Conservation (phyloP, 2,797 vertebrate genomes). For the Loriculus beryllinus region DNA sequence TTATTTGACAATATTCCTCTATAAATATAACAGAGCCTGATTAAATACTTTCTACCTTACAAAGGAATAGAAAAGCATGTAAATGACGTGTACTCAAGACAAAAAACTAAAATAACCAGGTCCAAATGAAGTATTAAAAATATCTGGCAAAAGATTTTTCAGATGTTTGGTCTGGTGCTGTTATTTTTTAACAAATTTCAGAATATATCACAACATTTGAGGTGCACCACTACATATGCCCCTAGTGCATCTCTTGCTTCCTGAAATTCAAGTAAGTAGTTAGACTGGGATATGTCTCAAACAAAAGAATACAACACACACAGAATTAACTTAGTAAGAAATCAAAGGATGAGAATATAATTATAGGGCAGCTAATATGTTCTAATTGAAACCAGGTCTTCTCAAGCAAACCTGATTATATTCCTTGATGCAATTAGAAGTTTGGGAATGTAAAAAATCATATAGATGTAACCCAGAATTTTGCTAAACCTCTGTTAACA, state of each 20-base stretch:
- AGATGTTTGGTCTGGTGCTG: neutral
- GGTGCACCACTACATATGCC: neutral
- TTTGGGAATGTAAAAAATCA: neutral
- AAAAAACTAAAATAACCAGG: neutral
- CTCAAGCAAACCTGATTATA: neutral
- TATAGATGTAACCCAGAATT: neutral
- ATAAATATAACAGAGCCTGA: neutral
- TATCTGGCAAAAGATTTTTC: neutral
- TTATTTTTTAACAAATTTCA: neutral
- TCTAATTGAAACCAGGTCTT: neutral
- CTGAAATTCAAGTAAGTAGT: neutral
- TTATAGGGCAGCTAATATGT: neutral
- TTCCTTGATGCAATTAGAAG: neutral
- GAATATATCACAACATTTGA: neutral
- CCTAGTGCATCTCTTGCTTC: neutral
- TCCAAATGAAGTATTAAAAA: neutral
- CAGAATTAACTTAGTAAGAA: neutral
- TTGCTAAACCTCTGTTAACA: neutral
- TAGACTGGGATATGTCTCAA: neutral
- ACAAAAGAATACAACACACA: neutral
- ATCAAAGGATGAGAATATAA: neutral
- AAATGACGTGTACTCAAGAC: neutral
- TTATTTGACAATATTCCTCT: neutral
- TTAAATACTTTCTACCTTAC: neutral
- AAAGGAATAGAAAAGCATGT: neutral